phyloP scores from a whole-genome alignment of 2,888 invertebrate species.

The Seira musarum region DNA sequence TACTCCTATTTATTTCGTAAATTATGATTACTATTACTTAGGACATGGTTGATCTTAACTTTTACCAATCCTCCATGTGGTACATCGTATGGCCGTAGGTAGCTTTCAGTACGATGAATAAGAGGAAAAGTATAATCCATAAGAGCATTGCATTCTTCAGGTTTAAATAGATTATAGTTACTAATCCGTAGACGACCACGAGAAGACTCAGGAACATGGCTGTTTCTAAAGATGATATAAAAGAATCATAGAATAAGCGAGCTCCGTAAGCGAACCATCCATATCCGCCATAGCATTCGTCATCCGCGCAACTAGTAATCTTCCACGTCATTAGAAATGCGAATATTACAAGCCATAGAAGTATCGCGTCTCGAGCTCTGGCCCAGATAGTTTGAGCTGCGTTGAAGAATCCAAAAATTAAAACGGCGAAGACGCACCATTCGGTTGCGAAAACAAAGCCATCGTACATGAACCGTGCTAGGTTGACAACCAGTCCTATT shows the following conservation, averaged over 20 bases:
- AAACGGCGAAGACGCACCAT: conserved; percentile 64
- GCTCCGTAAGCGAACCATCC: conserved; percentile 25
- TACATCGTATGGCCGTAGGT: conserved; percentile 34
- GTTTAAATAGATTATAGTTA: conserved; percentile 30
- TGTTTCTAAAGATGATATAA: conserved; percentile 63
- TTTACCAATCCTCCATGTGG: conserved; percentile 35
- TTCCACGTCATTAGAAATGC: conserved; percentile 44
- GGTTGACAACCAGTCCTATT: conserved; percentile 44
- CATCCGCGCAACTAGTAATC: conserved; percentile 18
- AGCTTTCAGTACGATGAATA: conserved; percentile 38
- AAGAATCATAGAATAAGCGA: conserved; percentile 60
- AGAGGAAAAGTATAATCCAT: conserved; percentile 60
- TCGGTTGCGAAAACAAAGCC: conserved; percentile 61
- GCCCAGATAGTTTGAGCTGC: conserved; percentile 44
- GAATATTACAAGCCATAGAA: conserved; percentile 59
- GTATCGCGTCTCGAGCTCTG: conserved; percentile 47
- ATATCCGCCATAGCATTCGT: conserved; percentile 33
- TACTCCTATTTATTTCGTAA: too few species aligned
- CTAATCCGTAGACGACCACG: conserved; percentile 52
- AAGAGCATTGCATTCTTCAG: conserved; percentile 53
- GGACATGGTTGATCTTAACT: too few species aligned
- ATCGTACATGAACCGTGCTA: conserved; percentile 56
- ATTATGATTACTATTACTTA: too few species aligned
- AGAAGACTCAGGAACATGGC: conserved; percentile 58
- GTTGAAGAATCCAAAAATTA: conserved; percentile 61